phyloP scores from a whole-genome alignment of 2,113 vertebrate genomes.

The Siphamia tubifer region DNA sequence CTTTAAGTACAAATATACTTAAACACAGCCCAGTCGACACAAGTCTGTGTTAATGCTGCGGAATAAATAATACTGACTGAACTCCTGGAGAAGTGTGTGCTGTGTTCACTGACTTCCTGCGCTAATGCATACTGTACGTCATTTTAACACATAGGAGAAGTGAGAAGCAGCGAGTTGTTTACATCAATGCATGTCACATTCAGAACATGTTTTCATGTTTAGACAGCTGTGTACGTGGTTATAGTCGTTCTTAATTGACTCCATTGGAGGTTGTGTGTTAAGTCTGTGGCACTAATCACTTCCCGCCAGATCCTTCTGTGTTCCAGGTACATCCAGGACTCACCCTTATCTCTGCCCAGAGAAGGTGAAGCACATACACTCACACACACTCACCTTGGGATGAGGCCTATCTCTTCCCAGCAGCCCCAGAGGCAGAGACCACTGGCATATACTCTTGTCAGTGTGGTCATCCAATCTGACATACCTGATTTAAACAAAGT shows the following conservation, averaged over 20 bases:
- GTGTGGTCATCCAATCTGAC: constrained; percentile 9
- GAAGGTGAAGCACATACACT: background rate
- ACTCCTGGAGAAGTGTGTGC: no score
- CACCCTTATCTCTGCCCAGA: constrained; percentile 34
- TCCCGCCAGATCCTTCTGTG: constrained; percentile 15
- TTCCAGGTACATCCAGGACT: constrained; percentile 13
- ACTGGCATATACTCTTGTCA: constrained; percentile 1
- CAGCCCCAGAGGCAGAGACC: constrained; percentile 23
- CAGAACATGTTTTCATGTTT: no score
- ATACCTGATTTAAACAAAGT: constrained; percentile 12
- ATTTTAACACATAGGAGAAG: no score
- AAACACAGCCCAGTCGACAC: no score
- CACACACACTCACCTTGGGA: background rate
- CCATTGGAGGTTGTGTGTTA: background rate
- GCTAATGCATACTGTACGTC: no score
- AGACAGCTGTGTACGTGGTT: no score
- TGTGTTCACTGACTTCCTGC: no score
- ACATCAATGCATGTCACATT: no score
- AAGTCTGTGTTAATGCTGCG: no score
- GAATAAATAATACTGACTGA: no score
- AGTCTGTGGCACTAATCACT: constrained; percentile 34
- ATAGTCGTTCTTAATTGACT: background rate
- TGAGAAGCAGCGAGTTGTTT: no score
- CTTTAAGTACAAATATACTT: no score
- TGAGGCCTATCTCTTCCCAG: constrained; percentile 32